Evolutionary conservation across 2,113 vertebrate species (phyloP), one percentile per base, ranked within the genome.

Genomic region (rat (Rattus norvegicus)): DNA sequence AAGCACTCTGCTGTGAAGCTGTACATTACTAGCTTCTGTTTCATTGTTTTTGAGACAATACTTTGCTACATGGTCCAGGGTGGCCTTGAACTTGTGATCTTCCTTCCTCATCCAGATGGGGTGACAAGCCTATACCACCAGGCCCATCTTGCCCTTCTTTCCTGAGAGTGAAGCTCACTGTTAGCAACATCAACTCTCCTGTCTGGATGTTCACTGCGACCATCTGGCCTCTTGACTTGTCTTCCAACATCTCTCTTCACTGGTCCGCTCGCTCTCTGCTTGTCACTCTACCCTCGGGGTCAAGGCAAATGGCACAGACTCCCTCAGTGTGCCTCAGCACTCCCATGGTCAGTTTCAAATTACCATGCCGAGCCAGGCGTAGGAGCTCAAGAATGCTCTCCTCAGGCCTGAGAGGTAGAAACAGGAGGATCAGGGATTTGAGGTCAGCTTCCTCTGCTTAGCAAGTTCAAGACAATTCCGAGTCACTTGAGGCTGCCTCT

Each of bases 21-120:
- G 2, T 17, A 7, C 7, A 14, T 17, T 22, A 56, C 19, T 2
- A 10, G 12, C 36, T 49, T 33, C 83, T 0, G 7, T 17, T 49
- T 5, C 61, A 86, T 39, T 39, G n/a, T 10, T 30, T 65, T 17
- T 7, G 16, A 85, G 33, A 30, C 24, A 43, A 39, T 14, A 10
- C 65, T 39, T 85, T 65, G 39, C 83, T 43, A 28, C 24, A 3
- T 43, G 30, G 16, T 86, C 59, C 43, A 67, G 61, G 61, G 39
- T 65, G 61, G 39, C 39, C n/a, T 47, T 33, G 83, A 67, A 47
- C 61, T 67, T 86, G 83, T 33, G 14, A 33, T 14, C 36, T 83
- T 84, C 39, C 56, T 8, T 84, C 81, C 36, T 28, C 36, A 84
- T 22, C 22, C 33, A 61, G 22, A n/a, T 28, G 22, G 54, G 24